Evolutionary conservation across 2,797 vertebrate genomes (phyloP).

Genomic region (Octomys mimax): DNA sequence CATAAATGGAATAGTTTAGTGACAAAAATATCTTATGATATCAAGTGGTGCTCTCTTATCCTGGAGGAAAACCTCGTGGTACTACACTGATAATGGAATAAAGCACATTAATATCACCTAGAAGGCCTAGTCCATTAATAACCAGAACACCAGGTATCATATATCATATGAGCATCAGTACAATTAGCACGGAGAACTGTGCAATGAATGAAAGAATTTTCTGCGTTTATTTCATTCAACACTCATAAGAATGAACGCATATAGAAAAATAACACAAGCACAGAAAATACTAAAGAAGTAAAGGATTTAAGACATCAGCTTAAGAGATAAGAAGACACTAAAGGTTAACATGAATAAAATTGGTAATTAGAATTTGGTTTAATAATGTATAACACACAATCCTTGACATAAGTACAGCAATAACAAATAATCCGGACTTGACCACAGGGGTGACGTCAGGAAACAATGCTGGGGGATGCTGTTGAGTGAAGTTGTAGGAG

Average conservation of each 20-base stretch:
- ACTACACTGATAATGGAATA: slow-evolving; percentile 3
- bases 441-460: neutral
- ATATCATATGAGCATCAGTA: neutral
- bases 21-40: neutral
- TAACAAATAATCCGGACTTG: neutral
- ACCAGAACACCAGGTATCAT: neutral
- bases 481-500: neutral
- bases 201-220: slow-evolving; percentile 22
- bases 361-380: slow-evolving; percentile 36
- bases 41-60: neutral
- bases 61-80: neutral
- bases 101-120: slow-evolving; percentile 15
- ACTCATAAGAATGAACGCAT: neutral
- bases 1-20: neutral
- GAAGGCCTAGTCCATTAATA: neutral
- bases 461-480: neutral
- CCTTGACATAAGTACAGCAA: neutral
- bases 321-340: neutral
- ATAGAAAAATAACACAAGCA: neutral
- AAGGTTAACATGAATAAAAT: neutral
- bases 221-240: slow-evolving; percentile 35
- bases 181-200: neutral
- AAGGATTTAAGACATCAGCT: neutral
- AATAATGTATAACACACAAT: neutral
- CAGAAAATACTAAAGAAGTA: slow-evolving; percentile 39